phyloP scores from a whole-genome alignment of 2,888 invertebrate species.

The Drosophila dives region DNA sequence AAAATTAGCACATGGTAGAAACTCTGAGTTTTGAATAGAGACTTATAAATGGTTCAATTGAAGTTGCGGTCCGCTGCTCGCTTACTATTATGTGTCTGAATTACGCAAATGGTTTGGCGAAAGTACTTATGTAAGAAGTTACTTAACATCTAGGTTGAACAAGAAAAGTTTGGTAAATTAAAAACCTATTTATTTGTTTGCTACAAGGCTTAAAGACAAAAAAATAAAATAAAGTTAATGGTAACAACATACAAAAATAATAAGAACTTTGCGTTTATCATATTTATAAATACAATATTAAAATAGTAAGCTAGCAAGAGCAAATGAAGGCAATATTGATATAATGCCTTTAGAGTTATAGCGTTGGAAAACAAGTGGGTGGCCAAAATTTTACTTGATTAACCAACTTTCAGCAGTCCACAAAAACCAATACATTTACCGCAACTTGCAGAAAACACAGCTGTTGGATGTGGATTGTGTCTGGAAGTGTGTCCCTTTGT shows the following conservation, averaged over 20 bases:
- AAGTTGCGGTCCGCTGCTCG: slow-evolving; percentile 39
- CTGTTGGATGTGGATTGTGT: slow-evolving; percentile 1
- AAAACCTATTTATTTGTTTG: no score
- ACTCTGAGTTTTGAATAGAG: neutral
- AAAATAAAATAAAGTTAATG: neutral
- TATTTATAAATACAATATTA: neutral
- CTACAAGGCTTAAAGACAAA: neutral
- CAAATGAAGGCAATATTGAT: slow-evolving; percentile 31
- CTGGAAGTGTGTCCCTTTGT: slow-evolving; percentile 22
- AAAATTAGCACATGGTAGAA: neutral
- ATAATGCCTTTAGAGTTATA: slow-evolving; percentile 46
- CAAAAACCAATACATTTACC: slow-evolving; percentile 65
- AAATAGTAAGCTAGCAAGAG: slow-evolving; percentile 6
- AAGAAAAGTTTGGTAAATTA: neutral
- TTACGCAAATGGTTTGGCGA: slow-evolving; percentile 38
- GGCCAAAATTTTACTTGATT: slow-evolving; percentile 65
- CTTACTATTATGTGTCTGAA: slow-evolving; percentile 25
- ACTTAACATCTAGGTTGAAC: neutral
- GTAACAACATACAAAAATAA: neutral
- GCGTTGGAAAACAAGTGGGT: slow-evolving; percentile 33
- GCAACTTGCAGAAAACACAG: slow-evolving; percentile 47
- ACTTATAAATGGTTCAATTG: slow-evolving; percentile 27
- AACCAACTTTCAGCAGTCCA: slow-evolving; percentile 59
- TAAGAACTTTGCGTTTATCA: neutral
- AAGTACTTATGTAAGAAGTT: slow-evolving; percentile 40